Evolutionary conservation across 2,797 vertebrate genomes (phyloP).

Genomic region (Galagoides demidoff): DNA sequence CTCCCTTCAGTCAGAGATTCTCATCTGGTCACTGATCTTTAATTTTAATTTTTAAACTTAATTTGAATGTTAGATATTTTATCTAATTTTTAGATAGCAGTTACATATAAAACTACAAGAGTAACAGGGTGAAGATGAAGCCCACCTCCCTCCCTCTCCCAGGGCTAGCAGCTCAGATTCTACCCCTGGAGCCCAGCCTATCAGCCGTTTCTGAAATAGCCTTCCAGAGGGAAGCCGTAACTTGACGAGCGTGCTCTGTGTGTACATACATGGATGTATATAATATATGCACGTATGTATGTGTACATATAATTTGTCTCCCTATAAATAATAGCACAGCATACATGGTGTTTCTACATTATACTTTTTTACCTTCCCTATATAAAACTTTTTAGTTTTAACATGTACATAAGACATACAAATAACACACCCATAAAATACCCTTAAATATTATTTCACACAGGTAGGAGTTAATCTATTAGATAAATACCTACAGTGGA

Average conservation of each 20-base stretch:
- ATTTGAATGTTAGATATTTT: slow-evolving; percentile 27
- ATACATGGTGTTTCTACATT: slow-evolving; percentile 13
- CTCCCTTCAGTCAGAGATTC: neutral
- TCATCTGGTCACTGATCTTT: neutral
- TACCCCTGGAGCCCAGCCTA: neutral
- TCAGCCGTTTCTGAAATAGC: neutral
- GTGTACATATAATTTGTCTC: neutral
- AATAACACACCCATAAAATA: neutral
- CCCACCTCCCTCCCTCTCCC: neutral
- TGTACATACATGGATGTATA: neutral
- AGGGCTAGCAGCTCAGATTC: neutral
- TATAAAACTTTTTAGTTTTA: neutral
- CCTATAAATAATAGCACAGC: neutral
- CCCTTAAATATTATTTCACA: neutral
- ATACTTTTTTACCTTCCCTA: slow-evolving; percentile 7
- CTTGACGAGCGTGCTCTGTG: neutral
- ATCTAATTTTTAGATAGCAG: slow-evolving; percentile 11
- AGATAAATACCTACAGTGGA: neutral
- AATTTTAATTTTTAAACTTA: neutral
- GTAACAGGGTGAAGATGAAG: neutral
- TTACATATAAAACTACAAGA: neutral
- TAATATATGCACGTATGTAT: neutral
- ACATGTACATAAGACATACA: neutral
- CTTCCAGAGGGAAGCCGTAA: neutral
- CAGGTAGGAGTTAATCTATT: neutral